Base-by-base conservation (phyloP, 2,888 invertebrate species). In the Drosophila mayaguana region DNA sequence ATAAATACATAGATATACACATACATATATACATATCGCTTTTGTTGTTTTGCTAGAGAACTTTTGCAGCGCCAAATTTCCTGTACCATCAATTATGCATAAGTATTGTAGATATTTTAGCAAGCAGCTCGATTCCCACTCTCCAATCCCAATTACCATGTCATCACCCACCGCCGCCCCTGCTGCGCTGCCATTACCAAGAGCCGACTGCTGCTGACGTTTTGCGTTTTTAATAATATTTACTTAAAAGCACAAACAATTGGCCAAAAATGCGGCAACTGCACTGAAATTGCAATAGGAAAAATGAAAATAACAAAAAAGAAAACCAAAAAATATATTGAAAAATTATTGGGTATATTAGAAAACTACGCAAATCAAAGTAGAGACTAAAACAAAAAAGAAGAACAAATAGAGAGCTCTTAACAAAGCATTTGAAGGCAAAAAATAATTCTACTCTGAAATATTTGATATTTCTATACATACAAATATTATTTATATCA, bases 151-250 rank as follows among this genome's bases (percentile, higher is more conserved):
- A 46, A 36, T 57, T 45, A 38, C 38, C 40, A 48, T 54, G 48
- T 36, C 36, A 20, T 12, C 62, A 45, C 11, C 12, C 22, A 22
- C 22, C 16, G 6, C 32, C 28, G 16, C 34, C 51, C 22, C 20
- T 25, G 40, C 45, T n/a, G 11, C 25, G 5, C 20, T 12, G 18
- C 36, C 50, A 48, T 36, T 36, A 16, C 56, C 42, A 54, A 53
- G 46, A 46, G 18, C 25, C 56, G 28, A 46, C 9, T 55, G 56
- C 25, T 65, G 70, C 75, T 81, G 79, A 66, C 72, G 75, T 71
- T 89, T 84, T 84, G 74, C 85, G 73, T 89, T 89, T 89, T 89
- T 85, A 89, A 87, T 87, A 89, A 85, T 85, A 84, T 85, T 85
- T 87, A 85, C 85, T 87, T 81, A 71, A 84, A 81, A 72, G 84